These are phyloP conservation scores for Electrona antarctica DNA, from an alignment of 2,113 vertebrate genomes.

Conservation along the genomic window DNA sequence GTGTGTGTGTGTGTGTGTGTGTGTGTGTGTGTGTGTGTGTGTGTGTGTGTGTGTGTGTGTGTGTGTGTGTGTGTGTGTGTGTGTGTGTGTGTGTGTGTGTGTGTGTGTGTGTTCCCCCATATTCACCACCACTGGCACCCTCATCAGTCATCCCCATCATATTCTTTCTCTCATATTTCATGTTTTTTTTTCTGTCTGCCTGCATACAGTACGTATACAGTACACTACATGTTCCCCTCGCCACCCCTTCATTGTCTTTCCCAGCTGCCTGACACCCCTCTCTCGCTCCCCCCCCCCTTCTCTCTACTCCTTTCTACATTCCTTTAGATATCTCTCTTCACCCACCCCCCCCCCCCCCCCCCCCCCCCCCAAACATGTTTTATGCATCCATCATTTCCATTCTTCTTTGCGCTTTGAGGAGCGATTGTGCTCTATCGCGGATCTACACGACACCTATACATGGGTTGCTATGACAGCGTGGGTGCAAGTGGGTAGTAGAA, in stretches of 20 bases:
- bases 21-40: neutral
- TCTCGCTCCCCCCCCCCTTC: conserved; percentile 1
- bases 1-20: neutral
- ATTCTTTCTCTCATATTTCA: neutral
- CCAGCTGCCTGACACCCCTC: neutral
- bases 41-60: conserved; percentile 24
- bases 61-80: conserved; percentile 18
- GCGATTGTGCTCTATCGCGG: conserved; percentile 12
- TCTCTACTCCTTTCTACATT: neutral
- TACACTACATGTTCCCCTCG: too few species aligned
- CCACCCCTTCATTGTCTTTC: too few species aligned
- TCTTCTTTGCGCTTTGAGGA: conserved; percentile 29
- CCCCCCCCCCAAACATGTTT: conserved; percentile 23
- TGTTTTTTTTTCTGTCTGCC: neutral
- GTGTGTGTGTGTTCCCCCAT: conserved; percentile 24
- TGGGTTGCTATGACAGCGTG: conserved; percentile 53
- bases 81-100: conserved; percentile 1
- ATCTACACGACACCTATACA: conserved; percentile 27
- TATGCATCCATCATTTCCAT: conserved; percentile 25
- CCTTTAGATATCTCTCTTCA: conserved; percentile 1
- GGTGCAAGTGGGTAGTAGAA: conserved; percentile 16
- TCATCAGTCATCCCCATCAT: conserved; percentile 13
- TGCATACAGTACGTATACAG: too few species aligned
- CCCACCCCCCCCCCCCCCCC: neutral
- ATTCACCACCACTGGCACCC: conserved; percentile 22